phyloP scores from a whole-genome alignment of 2,888 invertebrate species.

The Dryobotodes eremita region DNA sequence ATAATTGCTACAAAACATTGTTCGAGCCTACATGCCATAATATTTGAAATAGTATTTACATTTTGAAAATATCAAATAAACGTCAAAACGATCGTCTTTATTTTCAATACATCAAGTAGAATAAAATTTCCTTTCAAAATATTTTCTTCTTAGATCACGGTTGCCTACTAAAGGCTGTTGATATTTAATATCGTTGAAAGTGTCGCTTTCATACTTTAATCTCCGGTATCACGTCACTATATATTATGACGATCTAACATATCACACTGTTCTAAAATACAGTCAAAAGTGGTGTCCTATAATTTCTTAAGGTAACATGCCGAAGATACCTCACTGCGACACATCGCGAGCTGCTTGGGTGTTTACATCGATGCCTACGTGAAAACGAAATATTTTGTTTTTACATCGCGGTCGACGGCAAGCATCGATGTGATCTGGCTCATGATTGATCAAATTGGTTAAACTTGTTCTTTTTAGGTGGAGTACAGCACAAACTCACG shows the following conservation, averaged over 20 bases:
- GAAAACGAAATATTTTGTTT: no score
- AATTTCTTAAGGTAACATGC: background rate
- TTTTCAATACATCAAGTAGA: constrained; percentile 11
- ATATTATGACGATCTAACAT: constrained; percentile 19
- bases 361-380: no score
- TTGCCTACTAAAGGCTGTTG: background rate
- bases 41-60: constrained; percentile 19
- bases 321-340: no score
- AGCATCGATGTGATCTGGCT: no score
- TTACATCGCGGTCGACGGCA: no score
- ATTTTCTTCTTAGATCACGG: constrained; percentile 8
- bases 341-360: no score
- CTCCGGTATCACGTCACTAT: constrained; percentile 40
- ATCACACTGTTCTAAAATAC: constrained; percentile 10
- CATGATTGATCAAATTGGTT: no score
- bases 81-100: background rate
- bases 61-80: constrained; percentile 29
- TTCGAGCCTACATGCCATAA: constrained; percentile 3
- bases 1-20: constrained; percentile 23
- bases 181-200: constrained; percentile 46
- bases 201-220: constrained; percentile 27
- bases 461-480: no score
- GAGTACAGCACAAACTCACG: no score
- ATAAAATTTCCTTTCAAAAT: constrained; percentile 2
- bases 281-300: constrained; percentile 9